Evolutionary conservation across 1,140 invertebrate genomes (phyloP).

Genomic region (Riptortus pedestris): DNA sequence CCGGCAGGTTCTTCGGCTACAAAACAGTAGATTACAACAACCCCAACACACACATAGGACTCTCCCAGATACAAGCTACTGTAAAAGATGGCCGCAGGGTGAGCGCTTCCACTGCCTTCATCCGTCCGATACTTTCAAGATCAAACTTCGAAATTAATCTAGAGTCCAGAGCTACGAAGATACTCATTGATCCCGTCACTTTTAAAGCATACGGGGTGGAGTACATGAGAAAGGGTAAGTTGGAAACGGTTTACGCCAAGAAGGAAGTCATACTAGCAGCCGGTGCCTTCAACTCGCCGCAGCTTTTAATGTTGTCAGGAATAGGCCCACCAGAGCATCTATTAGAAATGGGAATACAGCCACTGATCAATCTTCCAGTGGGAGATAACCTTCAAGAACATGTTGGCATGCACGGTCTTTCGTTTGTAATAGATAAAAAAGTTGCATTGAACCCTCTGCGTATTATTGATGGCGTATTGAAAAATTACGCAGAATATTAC

Average conservation of each 20-base stretch:
- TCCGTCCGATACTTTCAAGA: conserved; percentile 44
- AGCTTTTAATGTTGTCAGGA: conserved; percentile 62
- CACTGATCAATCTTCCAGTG: conserved; percentile 54
- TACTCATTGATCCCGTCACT: conserved; percentile 50
- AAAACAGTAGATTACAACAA: conserved; percentile 46
- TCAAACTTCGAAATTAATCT: conserved; percentile 59
- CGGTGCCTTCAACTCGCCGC: conserved; percentile 55
- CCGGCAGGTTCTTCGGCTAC: conserved; percentile 45
- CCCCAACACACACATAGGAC: conserved; percentile 43
- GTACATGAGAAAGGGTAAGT: conserved; percentile 44
- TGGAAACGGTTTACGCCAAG: conserved; percentile 39
- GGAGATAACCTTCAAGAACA: conserved; percentile 75
- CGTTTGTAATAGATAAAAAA: conserved; percentile 53
- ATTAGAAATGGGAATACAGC: conserved; percentile 50
- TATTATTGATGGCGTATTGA: conserved; percentile 20
- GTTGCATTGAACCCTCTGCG: conserved; percentile 35
- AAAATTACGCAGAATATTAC: conserved; percentile 27
- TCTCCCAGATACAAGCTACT: conserved; percentile 52
- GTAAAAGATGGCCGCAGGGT: conserved; percentile 50
- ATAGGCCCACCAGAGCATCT: conserved; percentile 60
- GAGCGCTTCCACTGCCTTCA: conserved; percentile 50
- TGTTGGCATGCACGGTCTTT: conserved; percentile 48
- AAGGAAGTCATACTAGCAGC: conserved; percentile 59
- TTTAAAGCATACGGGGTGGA: conserved; percentile 55
- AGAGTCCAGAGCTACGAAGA: conserved; percentile 51